Conservation (phyloP, 2,113 vertebrate species). For the Paracanthobrama guichenoti region DNA sequence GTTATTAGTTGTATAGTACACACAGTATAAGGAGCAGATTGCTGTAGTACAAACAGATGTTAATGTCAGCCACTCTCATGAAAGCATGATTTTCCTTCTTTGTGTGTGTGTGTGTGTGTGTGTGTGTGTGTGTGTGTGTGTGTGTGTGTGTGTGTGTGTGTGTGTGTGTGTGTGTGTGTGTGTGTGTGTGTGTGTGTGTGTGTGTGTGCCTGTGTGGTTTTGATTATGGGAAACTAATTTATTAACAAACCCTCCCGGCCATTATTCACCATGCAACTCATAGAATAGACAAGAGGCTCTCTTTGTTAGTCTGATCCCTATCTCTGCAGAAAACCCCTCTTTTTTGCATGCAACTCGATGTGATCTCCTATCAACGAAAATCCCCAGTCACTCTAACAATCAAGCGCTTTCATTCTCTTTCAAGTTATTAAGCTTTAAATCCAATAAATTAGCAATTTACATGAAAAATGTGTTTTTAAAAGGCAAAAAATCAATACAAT, state of each 20-base stretch:
- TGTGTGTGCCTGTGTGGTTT: conserved; percentile 56
- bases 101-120: conserved; percentile 50
- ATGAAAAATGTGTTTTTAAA: background rate
- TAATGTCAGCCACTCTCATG: conserved; percentile 61
- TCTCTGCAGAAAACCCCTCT: conserved; percentile 46
- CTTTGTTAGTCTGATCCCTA: conserved; percentile 46
- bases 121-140: conserved; percentile 50
- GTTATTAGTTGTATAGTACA: conserved; percentile 55
- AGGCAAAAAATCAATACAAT: background rate
- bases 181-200: conserved; percentile 51
- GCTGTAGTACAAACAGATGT: conserved; percentile 73
- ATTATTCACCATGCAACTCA: conserved; percentile 51
- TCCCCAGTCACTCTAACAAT: background rate
- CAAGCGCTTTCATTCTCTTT: background rate
- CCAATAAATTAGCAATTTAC: conserved; percentile 8
- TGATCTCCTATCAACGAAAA: conserved; percentile 9
- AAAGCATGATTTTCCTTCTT: conserved; percentile 62
- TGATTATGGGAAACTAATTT: conserved; percentile 66
- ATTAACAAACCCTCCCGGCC: conserved; percentile 59
- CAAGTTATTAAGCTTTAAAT: background rate
- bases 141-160: conserved; percentile 50
- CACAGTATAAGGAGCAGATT: conserved; percentile 65
- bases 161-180: conserved; percentile 50
- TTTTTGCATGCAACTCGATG: conserved; percentile 30
- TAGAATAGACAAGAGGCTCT: conserved; percentile 39